Conservation (phyloP, 1,140 invertebrate species). For the Trichomalopsis sarcophagae region DNA sequence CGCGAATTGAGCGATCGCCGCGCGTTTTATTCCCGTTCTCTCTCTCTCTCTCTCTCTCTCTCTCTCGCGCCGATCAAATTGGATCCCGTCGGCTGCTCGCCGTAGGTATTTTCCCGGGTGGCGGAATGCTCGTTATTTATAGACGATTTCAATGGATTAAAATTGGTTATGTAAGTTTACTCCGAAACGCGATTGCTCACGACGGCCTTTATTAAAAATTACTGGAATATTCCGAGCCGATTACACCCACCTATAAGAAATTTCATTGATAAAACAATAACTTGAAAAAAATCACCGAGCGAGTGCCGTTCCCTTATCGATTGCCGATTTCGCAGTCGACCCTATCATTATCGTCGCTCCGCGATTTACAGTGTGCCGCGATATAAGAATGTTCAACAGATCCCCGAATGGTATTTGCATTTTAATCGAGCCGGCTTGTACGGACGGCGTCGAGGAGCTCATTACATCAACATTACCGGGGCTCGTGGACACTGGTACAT, state of each 20-base stretch:
- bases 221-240: no score
- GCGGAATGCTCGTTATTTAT: not conserved
- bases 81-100: not conserved
- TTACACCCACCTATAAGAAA: no score
- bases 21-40: no score
- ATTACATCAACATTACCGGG: slow-evolving; percentile 11
- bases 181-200: not conserved
- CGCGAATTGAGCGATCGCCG: not conserved
- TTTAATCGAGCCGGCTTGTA: slow-evolving; percentile 44
- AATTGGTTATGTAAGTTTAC: not conserved
- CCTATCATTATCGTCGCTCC: not conserved
- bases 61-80: not conserved
- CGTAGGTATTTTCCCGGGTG: not conserved
- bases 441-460: not conserved
- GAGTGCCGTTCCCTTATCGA: no score
- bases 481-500: not conserved
- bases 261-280: no score
- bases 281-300: no score
- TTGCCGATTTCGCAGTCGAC: no score
- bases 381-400: slow-evolving; percentile 22
- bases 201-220: not conserved
- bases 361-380: not conserved
- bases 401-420: slow-evolving; percentile 46
- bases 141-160: not conserved
- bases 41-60: no score